Percentiles rank a stretch among this genome's conserved stretches.
Conservation (phyloP, 2,888 invertebrate species). For the Troides helena region DNA sequence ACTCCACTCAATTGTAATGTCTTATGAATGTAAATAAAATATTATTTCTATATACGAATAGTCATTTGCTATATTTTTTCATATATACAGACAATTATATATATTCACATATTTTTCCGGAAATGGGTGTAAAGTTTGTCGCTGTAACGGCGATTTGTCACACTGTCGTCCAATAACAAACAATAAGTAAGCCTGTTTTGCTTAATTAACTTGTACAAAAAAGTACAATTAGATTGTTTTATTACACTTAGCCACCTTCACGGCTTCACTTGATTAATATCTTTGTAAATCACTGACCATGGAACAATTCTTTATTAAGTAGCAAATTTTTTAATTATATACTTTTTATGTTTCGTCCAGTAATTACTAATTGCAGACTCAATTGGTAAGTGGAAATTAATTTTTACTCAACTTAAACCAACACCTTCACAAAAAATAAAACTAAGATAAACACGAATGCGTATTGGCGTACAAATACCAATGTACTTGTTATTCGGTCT, state of each 20-base stretch:
- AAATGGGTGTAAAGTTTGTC: neutral
- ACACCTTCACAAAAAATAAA: neutral
- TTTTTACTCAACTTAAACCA: neutral
- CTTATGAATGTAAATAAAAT: neutral
- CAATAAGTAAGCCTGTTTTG: neutral
- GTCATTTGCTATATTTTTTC: too few species aligned
- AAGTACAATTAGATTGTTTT: neutral
- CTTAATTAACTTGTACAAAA: neutral
- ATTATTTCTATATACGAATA: neutral
- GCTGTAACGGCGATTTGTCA: neutral
- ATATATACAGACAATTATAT: too few species aligned
- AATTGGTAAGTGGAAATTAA: neutral
- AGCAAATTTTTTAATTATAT: neutral
- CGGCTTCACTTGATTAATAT: neutral
- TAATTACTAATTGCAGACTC: neutral
- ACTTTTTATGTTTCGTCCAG: neutral
- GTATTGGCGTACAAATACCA: neutral
- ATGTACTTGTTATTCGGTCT: too few species aligned
- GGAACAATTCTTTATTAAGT: neutral
- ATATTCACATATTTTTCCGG: neutral
- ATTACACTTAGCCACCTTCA: neutral
- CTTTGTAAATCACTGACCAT: neutral
- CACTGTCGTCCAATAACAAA: neutral
- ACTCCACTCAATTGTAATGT: neutral
- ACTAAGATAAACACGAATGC: neutral